Evolutionary conservation across 2,888 invertebrate species (phyloP), one percentile per base, ranked within the genome.

Genomic region (Carabus problematicus): DNA sequence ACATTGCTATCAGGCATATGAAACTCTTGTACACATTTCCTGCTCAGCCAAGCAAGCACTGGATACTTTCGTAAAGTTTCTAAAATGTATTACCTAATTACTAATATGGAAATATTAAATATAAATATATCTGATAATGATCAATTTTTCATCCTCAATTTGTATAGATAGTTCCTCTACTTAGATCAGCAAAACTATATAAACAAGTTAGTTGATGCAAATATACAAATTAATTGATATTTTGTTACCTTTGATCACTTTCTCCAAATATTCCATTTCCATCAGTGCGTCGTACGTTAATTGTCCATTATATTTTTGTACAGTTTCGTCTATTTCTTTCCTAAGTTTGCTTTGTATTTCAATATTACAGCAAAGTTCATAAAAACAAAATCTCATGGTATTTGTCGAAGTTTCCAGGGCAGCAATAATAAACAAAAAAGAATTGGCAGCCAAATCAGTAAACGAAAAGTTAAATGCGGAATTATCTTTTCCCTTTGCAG

Each of bases 361-460:
- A 12, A 74, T 78, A 72, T 82, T 75, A 4, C 76, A 59, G 0
- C 81, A 80, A 16, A 82, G 74, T 56, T 78, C 76, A 70, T 81
- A 81, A 3, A 79, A 73, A 39, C 76, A 76, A 70, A 78, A 80
- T 16, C 78, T 77, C 42, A 82, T 73, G 0, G 81, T 77, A 0
- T 79, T 76, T 0, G 82, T 80, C 0, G 80, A 80, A 0, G 82
- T 81, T 71, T 82, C 82, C 70, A 80, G 82, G 1, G 82, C 83
- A 55, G 80, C 83, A 19, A 79, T 19, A 68, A 80, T 79, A 72
- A 82, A 82, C 8, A 81, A 74, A 18, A 81, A 77, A 14, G 77
- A 75, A 29, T 81, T 79, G 3, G 81, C 79, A 4, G 77, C 76
- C 16, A 71, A 55, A 58, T 71, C 64, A 14, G 64, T 64, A 11